Evolutionary conservation across 2,888 invertebrate species (phyloP), one percentile per base, ranked within the genome.

Genomic region (Actias luna): DNA sequence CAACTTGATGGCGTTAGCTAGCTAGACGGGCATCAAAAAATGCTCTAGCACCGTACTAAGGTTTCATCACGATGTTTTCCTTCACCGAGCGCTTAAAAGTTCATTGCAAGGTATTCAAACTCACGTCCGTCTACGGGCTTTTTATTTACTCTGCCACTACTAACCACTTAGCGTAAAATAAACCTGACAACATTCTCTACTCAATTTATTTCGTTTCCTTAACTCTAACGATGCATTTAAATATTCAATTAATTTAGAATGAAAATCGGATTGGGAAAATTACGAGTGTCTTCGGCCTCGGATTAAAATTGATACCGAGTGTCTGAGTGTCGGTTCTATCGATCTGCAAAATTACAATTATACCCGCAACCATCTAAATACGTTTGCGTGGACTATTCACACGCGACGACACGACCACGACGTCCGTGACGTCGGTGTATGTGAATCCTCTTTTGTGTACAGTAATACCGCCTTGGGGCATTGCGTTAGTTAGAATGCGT

Each of bases 261-360:
- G 55, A 29, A 29, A 29, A 55, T 27, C 29, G 29, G 55, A 29
- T n/a, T 29, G 29, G 29, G 25, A 14, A 52, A 27, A 52, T 52
- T 29, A 29, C n/a, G 29, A 29, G 29, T 52, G 29, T 55, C 55
- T 55, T 55, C 55, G n/a, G 29, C 14, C 55, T 29, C 29, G 55
- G 29, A 55, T 55, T 29, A 55, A 55, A 55, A 55, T 55, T 55
- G 55, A 55, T 55, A 55, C 55, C 2, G 55, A 55, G 55, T 55
- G 55, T 55, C 5, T 29, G 29, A n/a, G 55, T 29, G 29, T 22
- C 55, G 55, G 55, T 55, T 29, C 55, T 16, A 55, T 55, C 29
- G 55, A 55, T 55, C 55, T 55, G 55, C 55, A 55, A 55, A 27
- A 50, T 60, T 50, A 60, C 61, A 57, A 39, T 14, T 39, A 39